Conservation (phyloP, 2,113 vertebrate species). For the Condylura cristata region DNA sequence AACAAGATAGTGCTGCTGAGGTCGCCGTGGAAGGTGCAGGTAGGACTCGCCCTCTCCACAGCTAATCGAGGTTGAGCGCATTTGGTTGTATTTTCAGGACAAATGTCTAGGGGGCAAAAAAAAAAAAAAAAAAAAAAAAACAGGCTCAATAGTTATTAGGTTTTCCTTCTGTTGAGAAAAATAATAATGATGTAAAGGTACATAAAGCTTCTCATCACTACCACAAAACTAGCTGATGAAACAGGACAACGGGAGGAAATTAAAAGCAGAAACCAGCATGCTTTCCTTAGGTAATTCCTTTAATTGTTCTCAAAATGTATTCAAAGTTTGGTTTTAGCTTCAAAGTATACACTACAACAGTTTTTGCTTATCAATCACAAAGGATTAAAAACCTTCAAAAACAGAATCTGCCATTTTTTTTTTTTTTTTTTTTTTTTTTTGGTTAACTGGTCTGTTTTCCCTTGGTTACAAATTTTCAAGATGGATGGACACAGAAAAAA, state of each 20-base stretch:
- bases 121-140: too few species aligned
- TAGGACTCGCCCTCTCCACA: background rate
- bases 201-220: background rate
- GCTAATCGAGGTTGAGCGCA: background rate
- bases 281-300: background rate
- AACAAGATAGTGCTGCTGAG: background rate
- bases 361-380: background rate
- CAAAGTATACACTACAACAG: background rate
- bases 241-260: background rate
- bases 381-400: background rate
- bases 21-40: fast-evolving
- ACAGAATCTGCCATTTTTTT: background rate
- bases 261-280: background rate
- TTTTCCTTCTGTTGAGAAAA: background rate
- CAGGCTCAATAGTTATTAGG: background rate
- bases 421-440: background rate
- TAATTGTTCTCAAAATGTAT: background rate
- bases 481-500: constrained; percentile 41
- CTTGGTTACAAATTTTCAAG: constrained; percentile 39
- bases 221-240: background rate
- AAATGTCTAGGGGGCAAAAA: too few species aligned
- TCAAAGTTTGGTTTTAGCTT: background rate
- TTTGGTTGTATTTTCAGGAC: fast-evolving
- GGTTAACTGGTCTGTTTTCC: background rate
- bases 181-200: background rate